Evolutionary conservation across 2,113 vertebrate genomes (phyloP), one percentile per base, ranked within the genome.

Genomic region (Hyaena hyaena): DNA sequence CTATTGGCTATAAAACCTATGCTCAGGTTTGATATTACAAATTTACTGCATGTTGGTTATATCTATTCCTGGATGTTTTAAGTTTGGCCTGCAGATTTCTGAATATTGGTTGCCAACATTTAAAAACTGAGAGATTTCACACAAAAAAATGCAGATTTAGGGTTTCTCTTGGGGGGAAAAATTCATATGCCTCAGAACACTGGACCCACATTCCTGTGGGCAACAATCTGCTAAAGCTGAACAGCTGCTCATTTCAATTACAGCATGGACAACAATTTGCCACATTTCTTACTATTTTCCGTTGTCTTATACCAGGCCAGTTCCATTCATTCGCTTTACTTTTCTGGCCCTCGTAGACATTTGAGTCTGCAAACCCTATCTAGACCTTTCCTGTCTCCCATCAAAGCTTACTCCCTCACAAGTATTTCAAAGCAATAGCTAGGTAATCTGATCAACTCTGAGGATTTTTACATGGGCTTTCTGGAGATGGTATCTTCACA

Each of bases 221-320:
- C 24, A 90, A 71, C 50, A 58, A 81, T 71, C 11, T 83, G 87
- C 63, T 45, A 48, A 35, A 23, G 50, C 35, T 10, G 48, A 68
- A 82, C 83, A 92, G 92, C 80, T 93, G 88, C 43, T 93, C 66
- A 61, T 63, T 95, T 90, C 74, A 96, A 68, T 91, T 77, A 76
- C 10, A 28, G 85, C 82, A 82, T 0, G 48, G 48, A 53, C 43
- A 66, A 68, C 39, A 33, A 45, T 79, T 94, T 74, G 73, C 58
- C 65, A 84, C 45, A 58, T 93, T 73, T 21, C 50, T 43, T 68
- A 35, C 74, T 45, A 84, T 45, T 86, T 48, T 48, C 48, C 81
- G 90, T 81, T 87, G 95, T 94, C 58, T 95, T 76, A 61, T 24
- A 61, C 50, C 65, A 83, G 68, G 45, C 16, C 74, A 24, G 50